phyloP scores from a whole-genome alignment of 2,113 vertebrate species.

The Hippocampus comes region DNA sequence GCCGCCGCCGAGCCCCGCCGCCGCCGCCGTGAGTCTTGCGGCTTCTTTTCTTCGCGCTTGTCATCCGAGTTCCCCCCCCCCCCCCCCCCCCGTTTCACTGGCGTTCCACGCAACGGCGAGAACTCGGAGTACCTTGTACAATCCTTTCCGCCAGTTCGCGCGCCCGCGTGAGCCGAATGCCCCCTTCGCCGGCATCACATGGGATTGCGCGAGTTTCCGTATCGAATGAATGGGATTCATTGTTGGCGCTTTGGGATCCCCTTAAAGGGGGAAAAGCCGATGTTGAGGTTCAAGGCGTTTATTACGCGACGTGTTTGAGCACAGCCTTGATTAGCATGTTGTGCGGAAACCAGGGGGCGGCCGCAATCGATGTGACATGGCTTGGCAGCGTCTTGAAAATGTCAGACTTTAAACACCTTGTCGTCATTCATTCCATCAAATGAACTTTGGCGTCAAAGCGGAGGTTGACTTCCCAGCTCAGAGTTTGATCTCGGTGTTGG shows the following conservation, averaged over 20 bases:
- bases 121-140: too few species aligned
- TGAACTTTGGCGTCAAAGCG: too few species aligned
- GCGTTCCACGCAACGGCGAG: too few species aligned
- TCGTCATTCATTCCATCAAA: too few species aligned
- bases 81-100: too few species aligned
- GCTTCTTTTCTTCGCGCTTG: not conserved
- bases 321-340: constrained; percentile 9
- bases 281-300: constrained; percentile 33
- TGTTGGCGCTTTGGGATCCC: constrained; percentile 28
- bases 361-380: constrained; percentile 3
- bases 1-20: constrained; percentile 48
- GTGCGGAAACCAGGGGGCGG: constrained; percentile 6
- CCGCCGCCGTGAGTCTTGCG: constrained; percentile 59
- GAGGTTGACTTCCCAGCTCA: too few species aligned
- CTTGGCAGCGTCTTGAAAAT: not conserved
- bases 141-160: constrained; percentile 10
- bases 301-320: too few species aligned
- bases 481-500: too few species aligned
- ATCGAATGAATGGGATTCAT: constrained; percentile 50
- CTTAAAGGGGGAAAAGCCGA: constrained; percentile 35
- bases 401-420: too few species aligned
- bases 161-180: too few species aligned
- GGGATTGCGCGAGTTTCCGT: constrained; percentile 51
- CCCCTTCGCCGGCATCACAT: constrained; percentile 12
- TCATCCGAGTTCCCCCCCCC: not conserved